These are phyloP conservation scores for Helicoverpa zea DNA, from an alignment of 1,140 invertebrate species.

Conservation along the genomic window DNA sequence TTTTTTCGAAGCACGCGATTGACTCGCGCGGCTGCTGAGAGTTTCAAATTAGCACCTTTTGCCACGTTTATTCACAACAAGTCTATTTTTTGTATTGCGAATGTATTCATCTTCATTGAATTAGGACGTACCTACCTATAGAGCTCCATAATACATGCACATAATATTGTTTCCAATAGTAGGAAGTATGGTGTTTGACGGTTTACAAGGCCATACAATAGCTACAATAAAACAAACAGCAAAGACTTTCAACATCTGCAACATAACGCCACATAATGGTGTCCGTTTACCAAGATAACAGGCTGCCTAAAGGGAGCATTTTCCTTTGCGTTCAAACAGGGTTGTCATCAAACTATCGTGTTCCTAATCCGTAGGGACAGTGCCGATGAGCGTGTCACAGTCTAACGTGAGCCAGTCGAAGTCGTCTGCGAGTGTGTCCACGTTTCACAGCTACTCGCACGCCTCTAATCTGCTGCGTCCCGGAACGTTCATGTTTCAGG, in stretches of 20 bases:
- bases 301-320: constrained; percentile 3
- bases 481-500: constrained; percentile 75
- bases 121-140: too few relatives aligned
- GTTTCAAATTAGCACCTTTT: too few relatives aligned
- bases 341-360: constrained; percentile 47
- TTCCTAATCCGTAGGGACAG: constrained; percentile 50
- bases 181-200: too few relatives aligned
- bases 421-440: constrained; percentile 69
- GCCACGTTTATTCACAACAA: too few relatives aligned
- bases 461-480: constrained; percentile 72
- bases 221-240: neutral
- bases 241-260: neutral
- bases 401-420: constrained; percentile 75
- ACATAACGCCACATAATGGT: constrained; percentile 8
- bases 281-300: constrained; percentile 23
- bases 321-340: neutral
- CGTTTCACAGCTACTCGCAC: constrained; percentile 69
- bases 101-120: too few relatives aligned
- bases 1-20: too few relatives aligned
- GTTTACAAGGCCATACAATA: too few relatives aligned
- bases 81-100: too few relatives aligned
- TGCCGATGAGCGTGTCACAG: constrained; percentile 60
- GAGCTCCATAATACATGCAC: too few relatives aligned
- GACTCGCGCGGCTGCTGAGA: too few relatives aligned
- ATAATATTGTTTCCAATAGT: too few relatives aligned